Evolutionary conservation across 1,140 invertebrate species (phyloP).

Genomic region (Neoseiulus cucumeris): DNA sequence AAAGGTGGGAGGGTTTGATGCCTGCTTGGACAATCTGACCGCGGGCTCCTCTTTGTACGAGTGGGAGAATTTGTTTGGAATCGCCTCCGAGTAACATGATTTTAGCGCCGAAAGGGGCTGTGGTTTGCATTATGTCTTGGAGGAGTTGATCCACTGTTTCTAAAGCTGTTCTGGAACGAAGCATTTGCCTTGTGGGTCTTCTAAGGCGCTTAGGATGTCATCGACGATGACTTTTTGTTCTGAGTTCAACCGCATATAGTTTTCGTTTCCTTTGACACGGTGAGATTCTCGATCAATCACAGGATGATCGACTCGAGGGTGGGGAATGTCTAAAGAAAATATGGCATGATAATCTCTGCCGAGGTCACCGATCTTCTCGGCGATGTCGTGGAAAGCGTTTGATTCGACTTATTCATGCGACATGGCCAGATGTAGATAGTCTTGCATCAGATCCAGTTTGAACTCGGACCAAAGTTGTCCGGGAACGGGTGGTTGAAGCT

Average conservation of each 20-base stretch:
- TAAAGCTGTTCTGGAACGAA: conserved; percentile 19
- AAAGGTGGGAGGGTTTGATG: conserved; percentile 20
- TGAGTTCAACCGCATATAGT: background rate
- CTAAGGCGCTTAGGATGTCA: background rate
- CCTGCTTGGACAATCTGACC: conserved; percentile 18
- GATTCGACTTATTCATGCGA: no score
- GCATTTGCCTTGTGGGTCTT: background rate
- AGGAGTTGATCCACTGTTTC: conserved; percentile 17
- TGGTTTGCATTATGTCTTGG: conserved; percentile 18
- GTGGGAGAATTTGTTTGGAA: conserved; percentile 22
- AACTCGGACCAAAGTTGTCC: no score
- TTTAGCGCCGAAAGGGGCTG: conserved; percentile 21
- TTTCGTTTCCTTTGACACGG: no score
- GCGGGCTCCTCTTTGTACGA: conserved; percentile 17
- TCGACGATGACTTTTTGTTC: background rate
- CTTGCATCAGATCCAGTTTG: no score
- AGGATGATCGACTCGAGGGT: no score
- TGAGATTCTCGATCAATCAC: no score
- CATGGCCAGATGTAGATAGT: no score
- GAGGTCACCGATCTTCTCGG: no score
- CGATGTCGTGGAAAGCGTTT: no score
- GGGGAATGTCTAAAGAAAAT: no score
- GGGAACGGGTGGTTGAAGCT: no score
- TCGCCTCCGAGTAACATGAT: conserved; percentile 22
- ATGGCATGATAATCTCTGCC: no score